Base-by-base conservation (phyloP, 1,140 invertebrate species). In the Heliconius congener region DNA sequence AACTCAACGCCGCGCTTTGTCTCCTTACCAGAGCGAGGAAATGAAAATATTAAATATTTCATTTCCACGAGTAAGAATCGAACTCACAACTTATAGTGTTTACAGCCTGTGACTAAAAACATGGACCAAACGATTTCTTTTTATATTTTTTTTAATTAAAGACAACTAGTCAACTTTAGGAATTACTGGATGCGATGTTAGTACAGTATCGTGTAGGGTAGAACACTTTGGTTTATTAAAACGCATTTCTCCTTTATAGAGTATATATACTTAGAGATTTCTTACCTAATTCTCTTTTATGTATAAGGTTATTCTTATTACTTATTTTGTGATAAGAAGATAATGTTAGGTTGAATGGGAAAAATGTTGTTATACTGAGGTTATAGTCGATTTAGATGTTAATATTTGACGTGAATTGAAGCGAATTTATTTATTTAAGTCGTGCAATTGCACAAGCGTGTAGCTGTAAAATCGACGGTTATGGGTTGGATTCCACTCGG, bases 221-320 rank as follows among this genome's bases (percentile, higher is more conserved):
- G 27, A 30, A 27, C 60, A 66, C 60, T 66, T 27, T 30, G 60
- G 60, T 30, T 66, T 66, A 66, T 66, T 66, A 66, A 66, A 66
- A 30, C 27, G 27, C 27, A 66, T 8, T 66, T 16, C 11, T 27
- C 60, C 60, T 60, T 60, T 11, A 60, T 27, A 60, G 57, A n/a
- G 8, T 27, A 27, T 11, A 11, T 27, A 60, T 27, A 27, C 23
- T 27, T 30, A 30, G 60, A 30, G 23, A 66, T 66, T 27, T 66
- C 60, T 66, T 30, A 11, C 3, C 2, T 66, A 60, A 66, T 66
- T 66, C 30, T 66, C 23, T 66, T 66, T 66, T 66, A 66, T 66
- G 23, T 66, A 6, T 16, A 30, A 5, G 23, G 3, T 66, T 27
- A 66, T 30, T 23, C 11, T 66, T 27, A 27, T 66, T 27, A 66